Conservation (phyloP, 2,113 vertebrate species). For the Mobula hypostoma region DNA sequence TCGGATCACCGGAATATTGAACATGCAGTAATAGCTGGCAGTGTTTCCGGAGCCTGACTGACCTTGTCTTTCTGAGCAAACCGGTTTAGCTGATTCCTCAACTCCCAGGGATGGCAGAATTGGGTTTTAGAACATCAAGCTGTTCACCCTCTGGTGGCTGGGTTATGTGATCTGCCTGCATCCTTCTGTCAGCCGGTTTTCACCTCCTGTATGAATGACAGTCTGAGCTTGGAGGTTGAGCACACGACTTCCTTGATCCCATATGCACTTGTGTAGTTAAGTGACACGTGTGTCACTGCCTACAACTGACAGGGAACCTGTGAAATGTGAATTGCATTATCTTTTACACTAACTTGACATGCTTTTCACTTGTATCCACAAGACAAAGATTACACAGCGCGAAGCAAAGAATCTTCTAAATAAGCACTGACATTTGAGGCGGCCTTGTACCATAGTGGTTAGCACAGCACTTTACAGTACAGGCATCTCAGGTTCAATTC, state of each 20-base stretch:
- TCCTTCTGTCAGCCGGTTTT: neutral
- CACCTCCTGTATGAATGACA: neutral
- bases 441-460: too few relatives aligned
- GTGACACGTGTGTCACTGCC: neutral
- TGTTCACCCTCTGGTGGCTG: neutral
- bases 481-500: too few relatives aligned
- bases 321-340: neutral
- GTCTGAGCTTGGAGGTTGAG: neutral
- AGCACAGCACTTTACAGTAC: too few relatives aligned
- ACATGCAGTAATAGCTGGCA: neutral
- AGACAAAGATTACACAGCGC: neutral
- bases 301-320: neutral
- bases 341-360: neutral
- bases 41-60: neutral
- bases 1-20: neutral
- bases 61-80: neutral
- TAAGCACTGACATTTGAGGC: neutral
- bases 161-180: neutral
- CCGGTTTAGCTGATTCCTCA: neutral
- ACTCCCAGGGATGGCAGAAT: neutral
- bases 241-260: neutral
- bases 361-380: neutral
- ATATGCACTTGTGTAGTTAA: neutral
- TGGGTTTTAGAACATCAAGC: neutral
- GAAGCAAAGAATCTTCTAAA: neutral